These are phyloP conservation scores for Myripristis murdjan DNA, from an alignment of 2,797 vertebrate genomes.

Conservation along the genomic window DNA sequence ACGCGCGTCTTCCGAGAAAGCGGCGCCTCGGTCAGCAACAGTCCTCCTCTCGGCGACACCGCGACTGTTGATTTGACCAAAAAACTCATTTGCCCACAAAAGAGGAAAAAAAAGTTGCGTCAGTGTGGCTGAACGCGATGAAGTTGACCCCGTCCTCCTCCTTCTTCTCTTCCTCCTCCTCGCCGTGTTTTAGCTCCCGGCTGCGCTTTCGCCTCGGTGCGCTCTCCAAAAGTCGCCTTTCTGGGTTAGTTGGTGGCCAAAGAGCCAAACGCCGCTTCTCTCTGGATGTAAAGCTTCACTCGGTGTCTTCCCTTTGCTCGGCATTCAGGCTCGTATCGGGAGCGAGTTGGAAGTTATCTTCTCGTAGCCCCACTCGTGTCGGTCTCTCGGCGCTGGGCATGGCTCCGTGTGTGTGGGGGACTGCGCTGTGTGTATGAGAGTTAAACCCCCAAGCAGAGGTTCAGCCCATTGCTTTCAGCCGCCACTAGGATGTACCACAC, in stretches of 20 bases:
- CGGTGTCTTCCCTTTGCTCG: slow-evolving; percentile 30
- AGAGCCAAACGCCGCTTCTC: slow-evolving; percentile 19
- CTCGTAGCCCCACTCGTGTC: slow-evolving; percentile 51
- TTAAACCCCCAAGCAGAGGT: slow-evolving; percentile 83
- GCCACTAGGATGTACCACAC: slow-evolving; percentile 92
- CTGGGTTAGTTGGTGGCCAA: slow-evolving; percentile 27
- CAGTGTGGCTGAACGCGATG: slow-evolving; percentile 25
- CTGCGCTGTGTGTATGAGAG: slow-evolving; percentile 81
- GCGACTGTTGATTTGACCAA: slow-evolving; percentile 23
- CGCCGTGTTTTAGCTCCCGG: slow-evolving; percentile 57
- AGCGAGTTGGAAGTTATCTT: slow-evolving; percentile 70
- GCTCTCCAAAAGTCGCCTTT: slow-evolving; percentile 67
- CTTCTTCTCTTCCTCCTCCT: slow-evolving; percentile 40
- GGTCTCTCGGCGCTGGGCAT: slow-evolving; percentile 62
- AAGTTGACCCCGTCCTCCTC: slow-evolving; percentile 44
- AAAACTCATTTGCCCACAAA: slow-evolving; percentile 38
- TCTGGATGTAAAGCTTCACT: slow-evolving; percentile 14
- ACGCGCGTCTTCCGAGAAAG: slow-evolving; percentile 57
- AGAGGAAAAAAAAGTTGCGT: slow-evolving; percentile 35
- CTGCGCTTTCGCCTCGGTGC: slow-evolving; percentile 69
- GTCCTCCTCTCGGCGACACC: background rate
- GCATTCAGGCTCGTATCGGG: slow-evolving; percentile 47
- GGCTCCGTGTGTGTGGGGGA: slow-evolving; percentile 70
- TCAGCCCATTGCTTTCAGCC: slow-evolving; percentile 87
- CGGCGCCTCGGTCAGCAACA: slow-evolving; percentile 4